Base-by-base conservation (phyloP, 2,888 invertebrate genomes). In the Orthosia gothica region DNA sequence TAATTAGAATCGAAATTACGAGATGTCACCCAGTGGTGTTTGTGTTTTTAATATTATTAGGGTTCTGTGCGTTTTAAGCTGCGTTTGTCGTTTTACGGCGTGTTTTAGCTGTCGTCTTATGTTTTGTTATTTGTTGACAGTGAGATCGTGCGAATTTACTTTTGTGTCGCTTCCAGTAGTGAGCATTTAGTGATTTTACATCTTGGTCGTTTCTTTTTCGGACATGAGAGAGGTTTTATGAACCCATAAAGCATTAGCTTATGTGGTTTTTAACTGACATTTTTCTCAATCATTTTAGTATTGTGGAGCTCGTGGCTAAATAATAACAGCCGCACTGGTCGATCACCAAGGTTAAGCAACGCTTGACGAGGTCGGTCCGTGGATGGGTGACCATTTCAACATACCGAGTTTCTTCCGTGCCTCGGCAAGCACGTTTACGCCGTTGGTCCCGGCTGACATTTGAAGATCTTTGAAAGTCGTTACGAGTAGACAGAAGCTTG, bases 1-100 rank as follows among this genome's bases (percentile, higher is more conserved):
- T 96, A 95, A 96, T 96, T 95, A 95, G 95, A 94, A 94, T 94
- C 91, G 93, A 93, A 94, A 95, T 95, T 94, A 94, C 93, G 94
- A 94, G 95, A 95, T 95, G 96, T 94, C 95, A 93, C 92, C 82
- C 91, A 89, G 85, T 87, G 89, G 88, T 91, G 89, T 92, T 92
- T 91, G 91, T 90, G 86, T 85, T 87, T 85, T 86, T 88, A 84
- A 88, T 90, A 87, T 87, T 90, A 91, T 91, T 90, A 88, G 89
- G 88, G 87, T 83, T 84, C 86, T 81, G 85, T 88, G 85, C 87
- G 86, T 88, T 90, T 86, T 83, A 88, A 87, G 83, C 82, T 78
- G 74, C 78, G 86, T 83, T 83, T 86, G 76, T 80, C 74, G 72
- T 73, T 84, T 89, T 86, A 89, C 75, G 73, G 84, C 82, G 78